A percentile compares a stretch with the other conserved stretches of the same genome.
Conservation (phyloP, 2,113 vertebrate genomes). For the Mixornis gularis region DNA sequence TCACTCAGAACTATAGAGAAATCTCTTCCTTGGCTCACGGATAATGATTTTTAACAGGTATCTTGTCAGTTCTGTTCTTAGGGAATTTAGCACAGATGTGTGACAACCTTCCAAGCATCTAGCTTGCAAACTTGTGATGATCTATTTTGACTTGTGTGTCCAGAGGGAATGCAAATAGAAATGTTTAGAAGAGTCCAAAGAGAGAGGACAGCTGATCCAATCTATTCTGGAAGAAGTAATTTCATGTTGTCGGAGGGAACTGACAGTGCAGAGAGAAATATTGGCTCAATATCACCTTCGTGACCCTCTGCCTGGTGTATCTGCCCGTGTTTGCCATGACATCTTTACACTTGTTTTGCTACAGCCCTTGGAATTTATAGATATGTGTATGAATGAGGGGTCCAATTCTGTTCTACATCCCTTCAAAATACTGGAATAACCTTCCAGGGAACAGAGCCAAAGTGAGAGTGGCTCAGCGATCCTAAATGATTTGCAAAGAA, state of each 20-base stretch:
- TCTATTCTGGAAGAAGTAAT: neutral
- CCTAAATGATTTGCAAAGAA: neutral
- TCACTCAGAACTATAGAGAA: neutral
- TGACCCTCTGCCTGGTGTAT: neutral
- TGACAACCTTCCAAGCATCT: neutral
- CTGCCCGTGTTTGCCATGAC: neutral
- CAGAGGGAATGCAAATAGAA: neutral
- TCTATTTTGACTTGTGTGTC: neutral
- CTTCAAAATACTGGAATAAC: neutral
- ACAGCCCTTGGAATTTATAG: neutral
- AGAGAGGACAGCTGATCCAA: neutral
- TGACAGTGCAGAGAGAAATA: neutral
- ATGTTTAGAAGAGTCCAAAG: neutral
- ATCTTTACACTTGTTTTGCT: neutral
- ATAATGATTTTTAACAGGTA: neutral
- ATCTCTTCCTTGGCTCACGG: neutral
- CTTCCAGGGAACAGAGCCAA: neutral
- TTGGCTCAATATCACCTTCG: neutral
- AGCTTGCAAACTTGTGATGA: neutral
- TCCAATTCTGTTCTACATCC: neutral
- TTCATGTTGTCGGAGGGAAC: neutral
- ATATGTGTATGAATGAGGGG: neutral
- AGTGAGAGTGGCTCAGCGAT: neutral
- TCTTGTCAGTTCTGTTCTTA: neutral
- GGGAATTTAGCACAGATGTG: neutral